phyloP scores from a whole-genome alignment of 2,113 vertebrate genomes.

The Diphyllodes magnificus region DNA sequence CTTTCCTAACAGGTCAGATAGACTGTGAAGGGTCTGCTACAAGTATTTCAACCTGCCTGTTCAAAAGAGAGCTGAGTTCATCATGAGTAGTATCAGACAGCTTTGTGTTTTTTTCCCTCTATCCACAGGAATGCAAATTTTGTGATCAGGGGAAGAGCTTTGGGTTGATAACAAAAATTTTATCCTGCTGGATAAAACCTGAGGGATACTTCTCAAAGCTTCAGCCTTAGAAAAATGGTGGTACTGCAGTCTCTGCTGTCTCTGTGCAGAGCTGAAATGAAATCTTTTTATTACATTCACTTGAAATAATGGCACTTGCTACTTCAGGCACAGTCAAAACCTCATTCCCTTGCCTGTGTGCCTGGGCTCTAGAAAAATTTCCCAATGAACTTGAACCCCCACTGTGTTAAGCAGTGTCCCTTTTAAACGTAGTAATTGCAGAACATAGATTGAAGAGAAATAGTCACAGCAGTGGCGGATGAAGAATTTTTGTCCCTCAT shows the following conservation, averaged over 20 bases:
- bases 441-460: conserved; percentile 38
- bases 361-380: not conserved
- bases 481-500: conserved; percentile 57
- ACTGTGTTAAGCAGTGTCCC: not conserved
- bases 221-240: not conserved
- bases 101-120: not conserved
- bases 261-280: not conserved
- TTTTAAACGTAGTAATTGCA: conserved; percentile 32
- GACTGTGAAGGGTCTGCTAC: conserved; percentile 22
- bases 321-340: not conserved
- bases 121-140: not conserved
- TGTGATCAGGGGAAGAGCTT: not conserved
- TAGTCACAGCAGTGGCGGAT: conserved; percentile 26
- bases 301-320: not conserved
- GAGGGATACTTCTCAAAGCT: not conserved
- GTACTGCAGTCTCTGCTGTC: not conserved
- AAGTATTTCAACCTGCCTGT: conserved; percentile 8
- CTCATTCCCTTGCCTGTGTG: not conserved
- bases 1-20: conserved; percentile 19
- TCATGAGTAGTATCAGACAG: not conserved
- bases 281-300: conserved; percentile 2
- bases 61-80: conserved; percentile 2
- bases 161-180: not conserved
- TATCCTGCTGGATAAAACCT: not conserved
- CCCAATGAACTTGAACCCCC: not conserved